Conservation (phyloP, 2,888 invertebrate species). For the Epirrita christyi region DNA sequence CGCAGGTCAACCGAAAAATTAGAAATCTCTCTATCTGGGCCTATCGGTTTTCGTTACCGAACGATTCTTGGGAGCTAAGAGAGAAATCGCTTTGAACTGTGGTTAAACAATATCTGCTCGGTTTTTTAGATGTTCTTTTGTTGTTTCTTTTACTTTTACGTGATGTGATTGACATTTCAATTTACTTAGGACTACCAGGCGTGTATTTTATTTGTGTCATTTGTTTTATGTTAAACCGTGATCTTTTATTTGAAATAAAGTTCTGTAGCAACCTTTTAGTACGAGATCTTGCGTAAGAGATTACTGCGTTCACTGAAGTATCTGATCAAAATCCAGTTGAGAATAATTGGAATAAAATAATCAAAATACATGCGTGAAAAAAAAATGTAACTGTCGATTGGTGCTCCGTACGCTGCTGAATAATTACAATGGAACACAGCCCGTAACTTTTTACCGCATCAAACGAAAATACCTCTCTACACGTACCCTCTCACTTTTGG, state of each 20-base stretch:
- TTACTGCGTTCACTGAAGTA: too few species aligned
- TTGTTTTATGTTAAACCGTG: neutral
- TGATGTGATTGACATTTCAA: constrained; percentile 15
- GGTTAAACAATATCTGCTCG: constrained; percentile 29
- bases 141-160: constrained; percentile 6
- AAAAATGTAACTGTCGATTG: neutral
- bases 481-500: constrained; percentile 14
- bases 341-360: too few species aligned
- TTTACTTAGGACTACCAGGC: neutral
- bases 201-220: neutral
- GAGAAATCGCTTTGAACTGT: constrained; percentile 24
- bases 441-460: constrained; percentile 11
- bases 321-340: too few species aligned
- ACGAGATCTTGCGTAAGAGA: too few species aligned
- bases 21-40: constrained; percentile 72
- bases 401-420: neutral
- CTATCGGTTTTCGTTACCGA: constrained; percentile 55
- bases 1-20: constrained; percentile 76
- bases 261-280: too few species aligned
- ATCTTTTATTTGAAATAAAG: too few species aligned
- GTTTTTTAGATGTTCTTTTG: constrained; percentile 3
- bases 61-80: constrained; percentile 36
- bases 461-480: constrained; percentile 10
- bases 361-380: too few species aligned
- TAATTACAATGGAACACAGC: neutral